These are phyloP conservation scores for Mythimna vitellina DNA, from an alignment of 2,888 invertebrate genomes.

Conservation along the genomic window DNA sequence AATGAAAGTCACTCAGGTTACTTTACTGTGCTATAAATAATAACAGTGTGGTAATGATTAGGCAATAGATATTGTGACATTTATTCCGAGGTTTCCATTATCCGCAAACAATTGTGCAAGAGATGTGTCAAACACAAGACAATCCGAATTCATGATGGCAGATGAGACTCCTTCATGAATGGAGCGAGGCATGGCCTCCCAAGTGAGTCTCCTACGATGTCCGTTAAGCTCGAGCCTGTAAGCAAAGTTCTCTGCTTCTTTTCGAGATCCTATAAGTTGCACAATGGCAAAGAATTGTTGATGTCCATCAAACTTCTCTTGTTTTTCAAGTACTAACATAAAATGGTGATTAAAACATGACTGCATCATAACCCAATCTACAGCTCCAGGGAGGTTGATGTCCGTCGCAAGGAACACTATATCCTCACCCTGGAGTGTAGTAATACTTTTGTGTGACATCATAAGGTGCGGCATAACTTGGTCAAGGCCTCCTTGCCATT, in stretches of 20 bases:
- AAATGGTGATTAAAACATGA: slow-evolving; percentile 99
- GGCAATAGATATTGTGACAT: slow-evolving; percentile 99
- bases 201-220: slow-evolving; percentile 97
- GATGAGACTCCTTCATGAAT: slow-evolving; percentile 99
- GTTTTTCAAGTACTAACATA: slow-evolving; percentile 99
- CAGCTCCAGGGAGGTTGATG: slow-evolving; percentile 99
- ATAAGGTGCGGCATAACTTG: slow-evolving; percentile 99
- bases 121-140: slow-evolving; percentile 99
- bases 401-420: slow-evolving; percentile 99
- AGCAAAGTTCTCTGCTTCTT: slow-evolving; percentile 99
- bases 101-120: slow-evolving; percentile 99
- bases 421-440: slow-evolving; percentile 99
- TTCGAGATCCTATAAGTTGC: slow-evolving; percentile 99
- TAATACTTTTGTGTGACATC: slow-evolving; percentile 99
- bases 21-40: slow-evolving; percentile 53
- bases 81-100: slow-evolving; percentile 99
- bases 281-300: slow-evolving; percentile 99
- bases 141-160: slow-evolving; percentile 99
- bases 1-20: slow-evolving; percentile 67
- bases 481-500: slow-evolving; percentile 99
- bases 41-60: slow-evolving; percentile 83
- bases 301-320: slow-evolving; percentile 99
- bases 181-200: slow-evolving; percentile 99
- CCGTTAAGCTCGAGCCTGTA: slow-evolving; percentile 99
- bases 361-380: slow-evolving; percentile 99